Evolutionary conservation across 2,113 vertebrate species (phyloP), one percentile per base, ranked within the genome.

Genomic region (Callocephalon fimbriatum): DNA sequence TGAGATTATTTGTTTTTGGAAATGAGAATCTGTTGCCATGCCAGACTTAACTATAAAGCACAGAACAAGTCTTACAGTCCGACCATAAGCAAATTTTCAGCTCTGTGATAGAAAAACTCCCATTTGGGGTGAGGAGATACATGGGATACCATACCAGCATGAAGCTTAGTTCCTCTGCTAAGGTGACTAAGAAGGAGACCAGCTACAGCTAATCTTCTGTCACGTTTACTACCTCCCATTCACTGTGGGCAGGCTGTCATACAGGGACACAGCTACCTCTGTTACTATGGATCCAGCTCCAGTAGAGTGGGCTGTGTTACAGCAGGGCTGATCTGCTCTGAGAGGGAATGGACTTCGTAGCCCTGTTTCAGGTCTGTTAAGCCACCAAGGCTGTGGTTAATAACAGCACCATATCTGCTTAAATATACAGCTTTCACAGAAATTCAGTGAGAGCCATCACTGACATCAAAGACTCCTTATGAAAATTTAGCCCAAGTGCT

Each of bases 281-380:
- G 37, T 29, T 54, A 4, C 37, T 19, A 0, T 7, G 0, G 3
- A 16, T 13, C 12, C 63, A 32, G 2, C 10, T 27, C 11, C 38
- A 7, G n/a, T 23, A 44, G 19, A 11, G 32, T 32, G 40, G n/a
- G 37, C n/a, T 56, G 10, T 1, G 1, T 16, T 42, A 5, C 11
- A 10, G 35, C 25, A 56, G 12, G 42, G 8, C 32, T 56, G 47
- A 18, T 22, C 22, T 68, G 66, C 35, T 83, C 59, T 12, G 16
- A 14, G 18, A 16, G 32, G 20, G 25, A 9, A 2, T 2, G 26
- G 32, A 27, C 32, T 53, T 53, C 15, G 25, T 7, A 6, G 78
- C n/a, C 53, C n/a, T 62, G 29, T 0, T 8, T 10, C 47, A 40
- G 26, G 38, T 78, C 22, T 47, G 32, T n/a, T 11, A 9, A 42